These are phyloP conservation scores for Emberiza fucata DNA, from an alignment of 2,113 vertebrate genomes.

Conservation along the genomic window DNA sequence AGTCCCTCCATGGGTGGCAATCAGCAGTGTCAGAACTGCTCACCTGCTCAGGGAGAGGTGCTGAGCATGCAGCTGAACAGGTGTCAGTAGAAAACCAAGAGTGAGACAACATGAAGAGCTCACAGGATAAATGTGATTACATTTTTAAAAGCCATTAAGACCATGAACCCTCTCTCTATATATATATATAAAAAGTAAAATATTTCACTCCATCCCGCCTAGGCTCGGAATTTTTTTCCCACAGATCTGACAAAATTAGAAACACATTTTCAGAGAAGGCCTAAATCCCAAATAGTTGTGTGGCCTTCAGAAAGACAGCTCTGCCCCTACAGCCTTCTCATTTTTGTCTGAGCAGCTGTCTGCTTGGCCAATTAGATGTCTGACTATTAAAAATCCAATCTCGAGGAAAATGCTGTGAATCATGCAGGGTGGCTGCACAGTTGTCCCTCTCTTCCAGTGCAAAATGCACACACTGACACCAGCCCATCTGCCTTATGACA, in stretches of 20 bases:
- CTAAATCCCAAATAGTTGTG: not conserved
- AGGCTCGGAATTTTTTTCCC: not conserved
- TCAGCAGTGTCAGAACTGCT: accelerated
- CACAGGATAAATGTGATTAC: not conserved
- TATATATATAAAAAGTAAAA: not conserved
- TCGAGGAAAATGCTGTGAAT: not conserved
- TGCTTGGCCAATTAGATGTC: slow-evolving; percentile 1
- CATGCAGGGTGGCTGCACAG: not conserved
- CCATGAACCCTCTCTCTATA: not conserved
- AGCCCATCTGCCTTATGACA: not conserved
- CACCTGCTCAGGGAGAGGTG: not conserved
- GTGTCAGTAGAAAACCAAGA: not conserved
- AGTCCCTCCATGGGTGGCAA: not conserved
- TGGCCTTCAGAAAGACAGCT: slow-evolving; percentile 10
- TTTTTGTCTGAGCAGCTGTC: not conserved
- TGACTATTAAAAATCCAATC: slow-evolving; percentile 23
- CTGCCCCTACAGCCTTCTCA: not conserved
- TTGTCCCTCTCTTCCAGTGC: not conserved
- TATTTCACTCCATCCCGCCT: not conserved
- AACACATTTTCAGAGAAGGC: slow-evolving; percentile 21
- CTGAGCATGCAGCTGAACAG: not conserved
- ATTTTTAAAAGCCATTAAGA: not conserved
- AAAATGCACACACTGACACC: not conserved
- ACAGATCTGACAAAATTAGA: slow-evolving; percentile 17
- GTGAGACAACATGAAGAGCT: not conserved